Conservation (phyloP, 2,113 vertebrate genomes). For the Phycodurus eques region DNA sequence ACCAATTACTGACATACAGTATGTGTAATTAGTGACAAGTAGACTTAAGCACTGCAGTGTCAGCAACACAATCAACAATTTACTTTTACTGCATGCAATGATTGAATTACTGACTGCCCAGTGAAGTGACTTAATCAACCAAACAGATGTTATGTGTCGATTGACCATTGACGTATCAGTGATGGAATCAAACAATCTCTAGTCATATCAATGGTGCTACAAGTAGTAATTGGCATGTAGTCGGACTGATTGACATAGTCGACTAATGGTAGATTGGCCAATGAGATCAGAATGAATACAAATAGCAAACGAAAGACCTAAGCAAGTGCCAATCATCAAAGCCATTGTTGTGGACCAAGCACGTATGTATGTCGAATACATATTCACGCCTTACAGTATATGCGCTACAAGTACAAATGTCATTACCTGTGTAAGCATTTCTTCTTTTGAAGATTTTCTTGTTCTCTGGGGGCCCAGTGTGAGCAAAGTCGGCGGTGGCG, state of each 20-base stretch:
- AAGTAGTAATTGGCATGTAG: not conserved
- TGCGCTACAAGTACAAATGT: constrained; percentile 49
- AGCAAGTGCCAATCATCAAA: not conserved
- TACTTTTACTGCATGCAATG: too few relatives aligned
- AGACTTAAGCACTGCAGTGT: too few relatives aligned
- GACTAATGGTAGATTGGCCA: too few relatives aligned
- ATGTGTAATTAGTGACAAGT: not conserved
- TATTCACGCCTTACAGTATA: constrained; percentile 28
- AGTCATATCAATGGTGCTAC: not conserved
- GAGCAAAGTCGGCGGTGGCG: constrained; percentile 56
- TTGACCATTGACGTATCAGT: too few relatives aligned
- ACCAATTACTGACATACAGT: not conserved
- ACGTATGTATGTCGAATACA: constrained; percentile 10
- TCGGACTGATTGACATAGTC: not conserved
- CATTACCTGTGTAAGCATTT: constrained; percentile 51
- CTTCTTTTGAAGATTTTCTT: constrained; percentile 50
- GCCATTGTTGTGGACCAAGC: constrained; percentile 1
- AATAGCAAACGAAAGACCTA: constrained; percentile 8
- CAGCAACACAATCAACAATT: too few relatives aligned
- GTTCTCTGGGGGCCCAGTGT: constrained; percentile 60
- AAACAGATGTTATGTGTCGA: too few relatives aligned
- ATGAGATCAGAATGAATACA: not conserved
- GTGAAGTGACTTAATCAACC: too few relatives aligned
- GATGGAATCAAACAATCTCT: not conserved
- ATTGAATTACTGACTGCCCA: too few relatives aligned